These are phyloP conservation scores for Nibea albiflora DNA, from an alignment of 2,113 vertebrate species.

Conservation along the genomic window DNA sequence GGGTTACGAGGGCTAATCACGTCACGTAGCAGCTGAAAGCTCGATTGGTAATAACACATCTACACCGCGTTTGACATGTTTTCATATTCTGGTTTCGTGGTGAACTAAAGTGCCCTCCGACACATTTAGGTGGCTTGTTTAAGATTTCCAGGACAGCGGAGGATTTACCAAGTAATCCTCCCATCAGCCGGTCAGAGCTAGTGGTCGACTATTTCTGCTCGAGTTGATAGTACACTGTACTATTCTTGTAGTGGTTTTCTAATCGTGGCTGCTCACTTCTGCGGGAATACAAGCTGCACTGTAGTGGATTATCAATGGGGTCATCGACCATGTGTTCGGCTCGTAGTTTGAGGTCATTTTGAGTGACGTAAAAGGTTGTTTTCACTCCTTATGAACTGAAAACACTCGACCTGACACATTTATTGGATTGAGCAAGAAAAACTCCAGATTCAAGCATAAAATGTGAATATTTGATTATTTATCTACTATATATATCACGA, in stretches of 20 bases:
- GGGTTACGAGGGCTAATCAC: conserved; percentile 15
- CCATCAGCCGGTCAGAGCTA: conserved; percentile 48
- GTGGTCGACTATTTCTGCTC: conserved; percentile 40
- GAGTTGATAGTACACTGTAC: conserved; percentile 6
- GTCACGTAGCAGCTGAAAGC: background rate
- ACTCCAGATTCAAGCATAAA: background rate
- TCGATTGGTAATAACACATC: background rate
- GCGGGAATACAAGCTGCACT: background rate
- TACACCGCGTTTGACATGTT: background rate
- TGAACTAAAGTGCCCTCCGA: conserved; percentile 10
- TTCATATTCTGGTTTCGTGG: background rate
- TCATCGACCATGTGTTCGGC: background rate
- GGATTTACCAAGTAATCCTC: conserved; percentile 74
- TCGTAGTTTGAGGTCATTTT: background rate
- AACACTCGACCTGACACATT: background rate
- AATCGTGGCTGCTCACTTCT: background rate
- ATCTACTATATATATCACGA: background rate
- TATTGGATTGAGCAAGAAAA: background rate
- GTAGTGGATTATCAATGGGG: background rate
- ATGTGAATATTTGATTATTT: background rate
- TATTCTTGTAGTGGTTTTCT: conserved; percentile 13
- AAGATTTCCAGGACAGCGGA: conserved; percentile 70
- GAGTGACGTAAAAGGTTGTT: background rate
- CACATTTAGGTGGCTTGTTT: conserved; percentile 54
- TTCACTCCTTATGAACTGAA: background rate